These are phyloP conservation scores for Ligdia adustata DNA, from an alignment of 2,888 invertebrate genomes.

Conservation along the genomic window DNA sequence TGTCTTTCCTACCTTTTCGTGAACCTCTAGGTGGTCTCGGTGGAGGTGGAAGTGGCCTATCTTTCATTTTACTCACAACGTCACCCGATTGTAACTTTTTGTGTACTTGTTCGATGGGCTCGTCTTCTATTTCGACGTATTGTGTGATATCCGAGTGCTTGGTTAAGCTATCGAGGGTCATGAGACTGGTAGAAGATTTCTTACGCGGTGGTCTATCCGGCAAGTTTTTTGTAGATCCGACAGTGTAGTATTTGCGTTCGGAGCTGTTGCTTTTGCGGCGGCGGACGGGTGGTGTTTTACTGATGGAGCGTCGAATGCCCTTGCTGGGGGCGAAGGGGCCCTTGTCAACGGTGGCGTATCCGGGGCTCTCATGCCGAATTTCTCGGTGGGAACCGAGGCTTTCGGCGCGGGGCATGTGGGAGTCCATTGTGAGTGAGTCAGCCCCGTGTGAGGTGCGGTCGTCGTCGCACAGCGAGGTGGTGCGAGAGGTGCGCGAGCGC, in stretches of 20 bases:
- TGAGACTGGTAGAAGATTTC: conserved; percentile 82
- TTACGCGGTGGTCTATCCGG: conserved; percentile 87
- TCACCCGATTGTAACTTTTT: conserved; percentile 89
- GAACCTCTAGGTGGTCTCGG: conserved; percentile 91
- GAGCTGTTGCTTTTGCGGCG: conserved; percentile 77
- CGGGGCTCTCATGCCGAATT: conserved; percentile 80
- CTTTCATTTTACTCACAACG: conserved; percentile 92
- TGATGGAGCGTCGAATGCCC: conserved; percentile 80
- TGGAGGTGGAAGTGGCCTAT: conserved; percentile 93
- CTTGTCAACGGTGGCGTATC: conserved; percentile 92
- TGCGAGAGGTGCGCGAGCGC: conserved; percentile 80
- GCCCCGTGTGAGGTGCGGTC: conserved; percentile 89
- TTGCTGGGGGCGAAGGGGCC: conserved; percentile 86
- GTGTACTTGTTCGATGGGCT: conserved; percentile 82
- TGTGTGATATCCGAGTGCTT: conserved; percentile 80
- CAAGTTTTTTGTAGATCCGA: conserved; percentile 72
- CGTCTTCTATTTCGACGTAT: conserved; percentile 86
- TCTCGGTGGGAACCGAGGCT: conserved; percentile 63
- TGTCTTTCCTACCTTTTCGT: conserved; percentile 63
- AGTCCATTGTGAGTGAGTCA: conserved; percentile 85
- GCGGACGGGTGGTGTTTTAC: conserved; percentile 75
- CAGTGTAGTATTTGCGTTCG: conserved; percentile 88
- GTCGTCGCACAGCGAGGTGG: conserved; percentile 85
- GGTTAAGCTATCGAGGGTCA: conserved; percentile 79
- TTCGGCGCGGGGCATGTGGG: conserved; percentile 59